Conservation (phyloP, 2,888 invertebrate genomes). For the Mongoloraphidia duomilia region DNA sequence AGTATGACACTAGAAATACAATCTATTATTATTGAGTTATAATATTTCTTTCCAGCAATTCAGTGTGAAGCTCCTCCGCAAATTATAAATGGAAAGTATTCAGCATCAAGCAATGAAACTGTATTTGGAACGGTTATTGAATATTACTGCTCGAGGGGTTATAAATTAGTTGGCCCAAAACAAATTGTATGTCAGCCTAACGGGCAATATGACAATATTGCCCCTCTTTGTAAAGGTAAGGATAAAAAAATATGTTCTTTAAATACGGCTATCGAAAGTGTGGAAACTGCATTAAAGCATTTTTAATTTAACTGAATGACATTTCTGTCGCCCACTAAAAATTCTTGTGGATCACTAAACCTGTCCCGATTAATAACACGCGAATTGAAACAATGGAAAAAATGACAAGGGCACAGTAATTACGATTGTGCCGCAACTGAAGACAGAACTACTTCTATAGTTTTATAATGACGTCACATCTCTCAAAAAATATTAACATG, state of each 20-base stretch:
- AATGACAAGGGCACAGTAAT: too few relatives aligned
- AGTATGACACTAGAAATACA: too few relatives aligned
- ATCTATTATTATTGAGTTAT: not conserved
- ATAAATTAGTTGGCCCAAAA: conserved; percentile 49
- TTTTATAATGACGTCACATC: too few relatives aligned
- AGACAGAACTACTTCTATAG: too few relatives aligned
- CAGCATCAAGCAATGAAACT: conserved; percentile 41
- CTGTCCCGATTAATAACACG: too few relatives aligned
- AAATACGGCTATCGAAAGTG: not conserved
- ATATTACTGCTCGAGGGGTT: conserved; percentile 59
- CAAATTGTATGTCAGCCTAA: conserved; percentile 55
- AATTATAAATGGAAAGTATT: conserved; percentile 45
- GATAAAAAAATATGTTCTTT: conserved; percentile 4
- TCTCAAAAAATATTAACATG: too few relatives aligned
- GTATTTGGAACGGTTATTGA: conserved; percentile 58
- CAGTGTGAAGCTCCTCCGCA: conserved; percentile 55
- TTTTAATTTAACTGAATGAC: too few relatives aligned
- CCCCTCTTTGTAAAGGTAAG: conserved; percentile 60
- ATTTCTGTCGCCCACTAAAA: too few relatives aligned
- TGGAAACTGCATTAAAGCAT: too few relatives aligned
- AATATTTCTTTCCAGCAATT: conserved; percentile 36
- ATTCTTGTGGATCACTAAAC: too few relatives aligned
- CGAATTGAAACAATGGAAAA: too few relatives aligned
- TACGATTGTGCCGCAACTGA: too few relatives aligned
- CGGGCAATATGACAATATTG: conserved; percentile 64